Conservation (phyloP, 2,797 vertebrate species). For the Hippopotamyrus pictus region DNA sequence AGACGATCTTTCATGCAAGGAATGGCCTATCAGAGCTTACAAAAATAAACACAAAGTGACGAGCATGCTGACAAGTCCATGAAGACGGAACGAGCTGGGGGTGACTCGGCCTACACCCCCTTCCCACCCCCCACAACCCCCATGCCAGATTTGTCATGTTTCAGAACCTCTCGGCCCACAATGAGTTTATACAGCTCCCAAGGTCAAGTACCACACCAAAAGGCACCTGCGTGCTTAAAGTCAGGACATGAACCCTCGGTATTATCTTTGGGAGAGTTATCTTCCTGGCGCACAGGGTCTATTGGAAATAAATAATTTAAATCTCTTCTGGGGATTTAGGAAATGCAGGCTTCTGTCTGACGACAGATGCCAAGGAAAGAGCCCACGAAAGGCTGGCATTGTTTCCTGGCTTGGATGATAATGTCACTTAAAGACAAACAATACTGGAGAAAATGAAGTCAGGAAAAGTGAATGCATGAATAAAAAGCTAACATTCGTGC, state of each 20-base stretch:
- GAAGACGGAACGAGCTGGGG: constrained; percentile 29
- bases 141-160: constrained; percentile 54
- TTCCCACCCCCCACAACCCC: background rate
- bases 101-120: background rate
- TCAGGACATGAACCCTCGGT: constrained; percentile 11
- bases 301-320: constrained; percentile 45
- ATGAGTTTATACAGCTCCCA: constrained; percentile 41
- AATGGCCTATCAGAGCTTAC: background rate
- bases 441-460: constrained; percentile 11
- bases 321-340: constrained; percentile 40
- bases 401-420: constrained; percentile 4
- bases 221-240: constrained; percentile 37
- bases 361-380: constrained; percentile 29
- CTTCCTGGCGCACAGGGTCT: constrained; percentile 43
- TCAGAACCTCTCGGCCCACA: constrained; percentile 52
- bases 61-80: background rate
- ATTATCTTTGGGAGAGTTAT: constrained; percentile 31
- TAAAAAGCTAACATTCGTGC: constrained; percentile 13
- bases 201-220: constrained; percentile 50
- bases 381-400: background rate
- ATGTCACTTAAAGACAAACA: constrained; percentile 19
- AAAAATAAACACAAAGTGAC: background rate
- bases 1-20: constrained; percentile 45
- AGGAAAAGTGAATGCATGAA: constrained; percentile 5
- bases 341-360: constrained; percentile 39